Base-by-base conservation (phyloP, 2,797 vertebrate genomes). In the Eurystomus glaucurus region DNA sequence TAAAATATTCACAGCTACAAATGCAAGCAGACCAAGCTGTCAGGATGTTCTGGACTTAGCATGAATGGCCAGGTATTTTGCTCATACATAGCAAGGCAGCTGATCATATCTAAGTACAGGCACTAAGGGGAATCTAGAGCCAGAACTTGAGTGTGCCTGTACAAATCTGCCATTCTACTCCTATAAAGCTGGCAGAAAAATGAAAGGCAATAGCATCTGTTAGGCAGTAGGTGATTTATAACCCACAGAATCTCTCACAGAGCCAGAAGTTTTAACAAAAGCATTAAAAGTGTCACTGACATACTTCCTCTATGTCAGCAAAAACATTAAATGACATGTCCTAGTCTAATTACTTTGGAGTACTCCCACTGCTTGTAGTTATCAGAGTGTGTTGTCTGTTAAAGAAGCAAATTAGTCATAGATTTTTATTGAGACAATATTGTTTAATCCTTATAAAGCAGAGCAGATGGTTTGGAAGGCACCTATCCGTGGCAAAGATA, bases 21-120 rank as follows among this genome's bases (percentile, higher is more conserved):
- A 35, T 39, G 8, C 3, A 35, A 72, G 46, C 15, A 82, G 58
- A 54, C 18, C 7, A 69, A 51, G 46, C 25, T 46, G 8, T 61
- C 22, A 19, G 23, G 33, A 17, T 61, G 15, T 85, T 82, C 75
- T 83, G 18, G 29, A 61, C 31, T 48, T 69, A 26, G 11, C 3
- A 41, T 23, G 18, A 76, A 68, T 26, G 11, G 15, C 19, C 31
- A 74, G 21, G 6, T 19, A 41, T 37, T 75, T 72, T 72, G 22
- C 16, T 50, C 23, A 45, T 26, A 26, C 0, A 1, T 2, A 5
- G 5, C 28, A 80, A 60, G 8, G n/a, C 14, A 88, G 10, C 17
- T 72, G 26, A 28, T 45, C 26, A 17, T 54, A 15, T 19, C 26
- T 60, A 58, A 85, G 31, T 9, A 29, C 5, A 48, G 11, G 3